A percentile compares a stretch with the other conserved stretches of the same genome.
These are phyloP conservation scores for Turdus rufiventris DNA, from an alignment of 2,113 vertebrate genomes.

Conservation along the genomic window DNA sequence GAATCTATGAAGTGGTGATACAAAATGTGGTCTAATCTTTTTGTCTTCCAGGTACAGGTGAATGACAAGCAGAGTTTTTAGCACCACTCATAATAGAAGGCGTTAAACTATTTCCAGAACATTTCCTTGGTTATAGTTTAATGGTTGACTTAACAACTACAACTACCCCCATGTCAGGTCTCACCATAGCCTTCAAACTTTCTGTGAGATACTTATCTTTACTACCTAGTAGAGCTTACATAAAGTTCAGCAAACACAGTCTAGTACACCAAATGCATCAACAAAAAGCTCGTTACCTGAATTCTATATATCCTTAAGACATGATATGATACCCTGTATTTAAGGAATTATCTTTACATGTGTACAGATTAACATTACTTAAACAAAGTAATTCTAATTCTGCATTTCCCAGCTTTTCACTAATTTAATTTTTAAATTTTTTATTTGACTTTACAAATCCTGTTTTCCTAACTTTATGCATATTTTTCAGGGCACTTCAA, in stretches of 20 bases:
- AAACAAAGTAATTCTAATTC: not conserved
- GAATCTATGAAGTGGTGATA: not conserved
- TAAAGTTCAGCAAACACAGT: not conserved
- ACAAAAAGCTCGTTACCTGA: not conserved
- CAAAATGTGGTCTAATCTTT: not conserved
- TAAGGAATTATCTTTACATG: not conserved
- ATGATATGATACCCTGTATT: not conserved
- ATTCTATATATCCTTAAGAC: not conserved
- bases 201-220: not conserved
- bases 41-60: not conserved
- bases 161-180: accelerated
- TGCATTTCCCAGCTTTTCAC: not conserved
- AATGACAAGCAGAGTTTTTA: not conserved
- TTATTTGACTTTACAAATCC: not conserved
- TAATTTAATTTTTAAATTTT: not conserved
- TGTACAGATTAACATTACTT: not conserved
- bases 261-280: not conserved
- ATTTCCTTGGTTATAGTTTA: not conserved
- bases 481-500: not conserved
- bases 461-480: not conserved
- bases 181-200: not conserved
- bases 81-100: accelerated
- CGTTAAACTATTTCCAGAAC: not conserved
- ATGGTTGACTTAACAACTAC: not conserved
- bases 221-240: not conserved